Base-by-base conservation (phyloP, 2,113 vertebrate species). In the Lasiurus cinereus region DNA sequence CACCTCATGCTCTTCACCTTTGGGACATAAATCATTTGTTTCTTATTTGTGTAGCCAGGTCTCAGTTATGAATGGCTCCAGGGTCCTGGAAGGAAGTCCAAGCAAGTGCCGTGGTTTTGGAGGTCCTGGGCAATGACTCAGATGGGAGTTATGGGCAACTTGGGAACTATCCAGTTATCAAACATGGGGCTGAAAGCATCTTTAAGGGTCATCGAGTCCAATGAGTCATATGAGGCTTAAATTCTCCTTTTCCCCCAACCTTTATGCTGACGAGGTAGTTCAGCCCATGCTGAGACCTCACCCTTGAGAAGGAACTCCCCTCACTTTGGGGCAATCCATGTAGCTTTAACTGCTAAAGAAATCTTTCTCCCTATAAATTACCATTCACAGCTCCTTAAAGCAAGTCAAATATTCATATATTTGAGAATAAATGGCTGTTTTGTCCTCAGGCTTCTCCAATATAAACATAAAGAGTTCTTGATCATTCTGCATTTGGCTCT, bases 321-420 rank as follows among this genome's bases (percentile, higher is more conserved):
- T 94, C 46, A 67, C 24, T 48, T n/a, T 21, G 11, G 74, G 52
- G 29, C 59, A 93, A 82, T 46, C 54, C 5, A 4, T 31, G 46
- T 31, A 69, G n/a, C 88, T 84, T 56, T 83, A 43, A 82, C n/a
- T 72, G 19, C 10, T 72, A 83, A 90, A 31, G 27, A 48, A 70
- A 79, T 62, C 43, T 73, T 27, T 82, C 62, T 91, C 2, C 29
- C 21, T 94, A 18, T 77, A 85, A 76, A 73, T 91, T 62, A 77
- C 39, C 16, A 67, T 4, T 33, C 24, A 77, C 10, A 33, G 15
- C 10, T 22, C 48, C 50, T 64, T 69, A 52, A 73, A 73, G 69
- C 39, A 83, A 91, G 33, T 74, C 50, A 73, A 73, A 78, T 88
- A 90, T n/a, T 79, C 54, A 66, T 33, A 62, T 59, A 95, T 78